Percentiles rank a stretch among this genome's conserved stretches.
phyloP scores from a whole-genome alignment of 2,113 vertebrate species.

The Meleagris gallopavo region DNA sequence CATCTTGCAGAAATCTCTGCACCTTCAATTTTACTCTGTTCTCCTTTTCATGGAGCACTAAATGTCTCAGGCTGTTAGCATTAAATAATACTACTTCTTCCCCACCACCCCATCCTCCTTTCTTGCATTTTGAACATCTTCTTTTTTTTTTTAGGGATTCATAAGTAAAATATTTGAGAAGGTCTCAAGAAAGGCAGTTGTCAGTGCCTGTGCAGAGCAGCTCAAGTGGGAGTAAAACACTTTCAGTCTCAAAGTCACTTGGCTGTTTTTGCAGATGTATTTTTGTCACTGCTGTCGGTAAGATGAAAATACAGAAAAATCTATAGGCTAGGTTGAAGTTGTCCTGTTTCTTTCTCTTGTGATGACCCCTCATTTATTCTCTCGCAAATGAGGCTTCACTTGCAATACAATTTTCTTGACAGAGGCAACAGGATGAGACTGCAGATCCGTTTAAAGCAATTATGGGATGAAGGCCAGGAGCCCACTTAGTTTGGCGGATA shows the following conservation, averaged over 20 bases:
- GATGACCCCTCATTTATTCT: neutral
- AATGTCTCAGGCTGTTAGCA: neutral
- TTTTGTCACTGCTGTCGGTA: neutral
- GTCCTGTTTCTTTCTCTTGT: neutral
- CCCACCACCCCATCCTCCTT: accelerated
- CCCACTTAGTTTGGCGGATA: neutral
- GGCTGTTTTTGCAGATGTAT: neutral
- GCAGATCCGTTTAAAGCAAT: neutral
- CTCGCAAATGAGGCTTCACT: neutral
- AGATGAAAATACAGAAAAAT: neutral
- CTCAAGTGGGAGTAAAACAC: neutral
- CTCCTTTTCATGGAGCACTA: neutral
- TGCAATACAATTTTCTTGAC: neutral
- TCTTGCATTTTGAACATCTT: neutral
- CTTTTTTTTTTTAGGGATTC: neutral
- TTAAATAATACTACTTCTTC: neutral
- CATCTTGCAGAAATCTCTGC: neutral
- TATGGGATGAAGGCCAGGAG: neutral
- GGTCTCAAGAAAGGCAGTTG: neutral
- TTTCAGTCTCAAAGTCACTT: neutral
- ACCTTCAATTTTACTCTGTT: neutral
- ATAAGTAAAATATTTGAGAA: neutral
- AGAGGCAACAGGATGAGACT: neutral
- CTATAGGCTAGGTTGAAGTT: neutral
- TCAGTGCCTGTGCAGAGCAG: neutral